phyloP scores from a whole-genome alignment of 1,140 invertebrate genomes.

The Sarcophaga peregrina region DNA sequence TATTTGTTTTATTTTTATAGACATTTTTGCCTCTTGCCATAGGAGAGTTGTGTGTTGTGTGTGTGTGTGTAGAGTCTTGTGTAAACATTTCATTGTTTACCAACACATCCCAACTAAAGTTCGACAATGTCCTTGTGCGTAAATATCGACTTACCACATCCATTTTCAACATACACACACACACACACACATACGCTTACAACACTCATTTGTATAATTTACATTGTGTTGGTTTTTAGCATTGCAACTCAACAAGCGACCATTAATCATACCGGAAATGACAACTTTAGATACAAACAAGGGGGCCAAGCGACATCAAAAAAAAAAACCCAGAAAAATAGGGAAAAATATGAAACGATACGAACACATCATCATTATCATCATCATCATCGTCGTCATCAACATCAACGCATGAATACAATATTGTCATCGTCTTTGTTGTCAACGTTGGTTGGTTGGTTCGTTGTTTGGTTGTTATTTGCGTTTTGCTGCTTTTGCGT shows the following conservation, averaged over 20 bases:
- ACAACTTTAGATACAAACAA: slow-evolving; percentile 22
- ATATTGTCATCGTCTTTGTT: not conserved
- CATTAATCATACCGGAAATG: slow-evolving; percentile 45
- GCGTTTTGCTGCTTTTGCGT: not conserved
- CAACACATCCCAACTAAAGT: not conserved
- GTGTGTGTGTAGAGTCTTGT: not conserved
- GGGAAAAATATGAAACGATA: not conserved
- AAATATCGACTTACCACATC: slow-evolving; percentile 41
- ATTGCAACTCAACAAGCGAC: slow-evolving; percentile 42
- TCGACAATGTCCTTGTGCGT: slow-evolving; percentile 37
- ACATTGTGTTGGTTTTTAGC: slow-evolving; percentile 23
- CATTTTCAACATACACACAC: not conserved
- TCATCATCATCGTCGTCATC: not conserved
- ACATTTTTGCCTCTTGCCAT: not conserved
- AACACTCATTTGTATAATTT: slow-evolving; percentile 37
- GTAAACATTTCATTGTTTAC: slow-evolving; percentile 23
- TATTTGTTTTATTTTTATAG: slow-evolving; percentile 15
- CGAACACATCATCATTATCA: not conserved
- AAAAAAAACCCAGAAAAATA: not conserved
- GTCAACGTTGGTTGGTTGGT: no score
- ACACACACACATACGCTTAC: not conserved
- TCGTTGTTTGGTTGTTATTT: no score
- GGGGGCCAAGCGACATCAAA: not conserved
- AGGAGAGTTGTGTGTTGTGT: not conserved
- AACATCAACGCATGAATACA: not conserved